Base-by-base conservation (phyloP, 1,140 invertebrate genomes). In the Drusus annulatus region DNA sequence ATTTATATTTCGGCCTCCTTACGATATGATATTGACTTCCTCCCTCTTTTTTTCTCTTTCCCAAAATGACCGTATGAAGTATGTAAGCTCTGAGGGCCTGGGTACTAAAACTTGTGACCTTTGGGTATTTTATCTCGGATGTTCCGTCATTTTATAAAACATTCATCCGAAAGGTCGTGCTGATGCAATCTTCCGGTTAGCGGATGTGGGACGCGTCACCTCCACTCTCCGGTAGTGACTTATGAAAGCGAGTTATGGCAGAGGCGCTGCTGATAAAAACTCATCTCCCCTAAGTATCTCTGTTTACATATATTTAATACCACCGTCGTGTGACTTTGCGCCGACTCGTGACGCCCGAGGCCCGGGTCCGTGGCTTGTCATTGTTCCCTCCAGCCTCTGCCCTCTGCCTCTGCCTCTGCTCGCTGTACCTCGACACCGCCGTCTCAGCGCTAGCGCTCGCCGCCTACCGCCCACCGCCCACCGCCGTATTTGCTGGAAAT, bases 261-360 rank as follows among this genome's bases (percentile, higher is more conserved):
- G 3, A 68, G 16, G 25, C 25, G 25, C 31, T 21, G 25, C 25
- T 45, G 21, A 28, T 28, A 68, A 68, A 68, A 45, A 68, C 19
- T 16, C 25, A 10, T 28, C 63, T 65, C 16, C 62, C 36, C 10
- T 45, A 15, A 63, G 60, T 21, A 69, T 71, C 68, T 71, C 23
- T 71, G n/a, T 71, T 71, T 71, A 71, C 36, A 71, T 71, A 51
- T 71, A 45, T 50, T 71, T 71, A 71, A 71, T 71, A 71, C 15
- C 68, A 21, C n/a, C 17, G 51, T 13, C 45, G 68, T 50, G 68
- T 50, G 23, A 71, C 68, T 45, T 45, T 45, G 31, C 50, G 36
- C n/a, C 25, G n/a, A 51, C 65, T 69, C 65, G 65, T 36, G 45
- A 36, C 36, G 36, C 36, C 36, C 8, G 36, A 45, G 36, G 17